phyloP scores from a whole-genome alignment of 2,888 invertebrate species.

The Drosophila antonietae region DNA sequence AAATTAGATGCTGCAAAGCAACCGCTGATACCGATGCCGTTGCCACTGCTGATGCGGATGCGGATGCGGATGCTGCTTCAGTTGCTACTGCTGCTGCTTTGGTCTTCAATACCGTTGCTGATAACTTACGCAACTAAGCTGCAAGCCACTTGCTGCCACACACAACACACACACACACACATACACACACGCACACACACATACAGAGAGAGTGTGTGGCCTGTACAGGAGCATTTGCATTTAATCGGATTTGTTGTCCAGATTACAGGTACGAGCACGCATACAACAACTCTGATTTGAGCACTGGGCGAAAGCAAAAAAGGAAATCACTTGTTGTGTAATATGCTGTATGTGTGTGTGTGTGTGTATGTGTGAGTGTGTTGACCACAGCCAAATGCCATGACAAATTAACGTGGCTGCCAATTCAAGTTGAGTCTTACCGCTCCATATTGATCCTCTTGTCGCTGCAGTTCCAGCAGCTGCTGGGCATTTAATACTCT shows the following conservation, averaged over 20 bases:
- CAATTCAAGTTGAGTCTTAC: conserved; percentile 42
- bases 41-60: not conserved
- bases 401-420: conserved; percentile 76
- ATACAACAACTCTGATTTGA: conserved; percentile 55
- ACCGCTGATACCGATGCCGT: conserved; percentile 44
- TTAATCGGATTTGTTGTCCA: conserved; percentile 77
- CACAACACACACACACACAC: not conserved
- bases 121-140: conserved; percentile 79
- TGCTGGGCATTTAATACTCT: conserved; percentile 44
- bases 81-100: conserved; percentile 12
- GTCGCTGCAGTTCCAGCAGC: conserved; percentile 43
- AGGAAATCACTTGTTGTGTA: conserved; percentile 72
- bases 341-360: conserved; percentile 39
- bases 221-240: conserved; percentile 65
- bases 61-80: conserved; percentile 3
- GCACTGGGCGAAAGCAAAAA: conserved; percentile 32
- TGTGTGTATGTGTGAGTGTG: conserved; percentile 4
- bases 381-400: conserved; percentile 59
- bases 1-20: conserved; percentile 64
- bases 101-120: conserved; percentile 44
- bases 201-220: conserved; percentile 2
- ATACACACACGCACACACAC: not conserved
- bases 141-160: conserved; percentile 26
- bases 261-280: conserved; percentile 69
- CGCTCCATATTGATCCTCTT: conserved; percentile 48